phyloP scores from a whole-genome alignment of 2,797 vertebrate species.

The Anguilla anguilla region DNA sequence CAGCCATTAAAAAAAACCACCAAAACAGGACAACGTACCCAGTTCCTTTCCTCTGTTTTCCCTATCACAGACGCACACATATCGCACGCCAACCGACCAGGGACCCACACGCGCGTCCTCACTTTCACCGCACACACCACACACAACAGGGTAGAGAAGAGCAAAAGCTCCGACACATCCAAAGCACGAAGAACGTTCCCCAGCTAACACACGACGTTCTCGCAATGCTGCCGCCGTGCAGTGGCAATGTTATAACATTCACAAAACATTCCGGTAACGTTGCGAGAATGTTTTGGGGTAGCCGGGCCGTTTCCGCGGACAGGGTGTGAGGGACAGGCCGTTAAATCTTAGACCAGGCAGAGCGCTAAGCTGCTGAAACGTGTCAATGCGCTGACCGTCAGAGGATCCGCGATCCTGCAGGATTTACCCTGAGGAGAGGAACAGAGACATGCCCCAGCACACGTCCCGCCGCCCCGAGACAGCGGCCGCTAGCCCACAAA shows the following conservation, averaged over 20 bases:
- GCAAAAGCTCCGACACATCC: not conserved
- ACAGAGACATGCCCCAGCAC: not conserved
- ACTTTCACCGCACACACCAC: not conserved
- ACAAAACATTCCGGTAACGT: too few species aligned
- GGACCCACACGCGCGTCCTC: not conserved
- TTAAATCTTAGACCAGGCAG: not conserved
- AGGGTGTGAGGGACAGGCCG: not conserved
- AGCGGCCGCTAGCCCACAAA: not conserved
- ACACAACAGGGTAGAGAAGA: not conserved
- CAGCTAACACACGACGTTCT: too few species aligned
- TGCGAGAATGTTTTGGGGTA: not conserved
- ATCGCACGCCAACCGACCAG: not conserved
- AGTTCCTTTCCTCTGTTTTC: constrained; percentile 45
- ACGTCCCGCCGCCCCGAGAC: not conserved
- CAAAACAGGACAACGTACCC: constrained; percentile 53
- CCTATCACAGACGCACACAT: not conserved
- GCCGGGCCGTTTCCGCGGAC: not conserved
- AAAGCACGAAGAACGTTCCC: not conserved
- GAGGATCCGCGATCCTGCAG: not conserved
- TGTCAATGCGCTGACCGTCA: not conserved
- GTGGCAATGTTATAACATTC: too few species aligned
- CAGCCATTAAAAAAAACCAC: constrained; percentile 27
- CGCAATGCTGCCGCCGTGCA: too few species aligned
- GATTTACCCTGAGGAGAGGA: not conserved
- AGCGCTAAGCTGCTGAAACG: not conserved